Evolutionary conservation across 2,888 invertebrate species (phyloP), one percentile per base, ranked within the genome.

Genomic region (Dugesia japonica): DNA sequence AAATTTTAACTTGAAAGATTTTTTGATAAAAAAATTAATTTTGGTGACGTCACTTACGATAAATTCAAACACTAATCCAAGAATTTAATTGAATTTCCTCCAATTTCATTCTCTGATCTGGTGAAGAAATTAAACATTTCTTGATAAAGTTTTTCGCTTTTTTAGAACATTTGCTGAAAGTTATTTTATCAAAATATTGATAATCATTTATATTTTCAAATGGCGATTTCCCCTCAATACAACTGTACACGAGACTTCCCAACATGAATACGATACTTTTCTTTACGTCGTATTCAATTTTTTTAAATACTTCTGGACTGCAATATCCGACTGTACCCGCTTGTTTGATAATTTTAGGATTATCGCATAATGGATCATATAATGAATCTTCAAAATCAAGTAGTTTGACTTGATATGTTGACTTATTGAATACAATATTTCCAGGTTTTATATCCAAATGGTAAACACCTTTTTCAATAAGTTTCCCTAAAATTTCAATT

Each of bases 361-460:
- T 20, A 13, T n/a, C 7, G 23, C 17, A 4, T 20, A 9, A 9
- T n/a, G 4, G 4, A n/a, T 56, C 56, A 56, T 56, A 56, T 13
- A 56, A n/a, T 20, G 56, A 56, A 56, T n/a, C n/a, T 56, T 56
- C 56, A n/a, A 56, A 56, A 56, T 56, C 56, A 4, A 56, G 4
- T 1, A 56, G 7, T 56, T 56, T 56, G 4, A 56, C 17, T 56
- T 56, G n/a, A 7, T 20, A 13, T 7, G 56, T 56, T 4, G 4
- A 1, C 17, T n/a, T 1, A 56, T 56, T 56, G 4, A 56, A 9
- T n/a, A 56, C 17, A n/a, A 56, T 23, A 56, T 56, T 56, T 56
- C 17, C 56, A 56, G n/a, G 56, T n/a, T 56, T 56, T 20, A 56
- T n/a, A 56, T 56, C 56, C n/a, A 56, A 56, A 56, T 56, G 56